Evolutionary conservation across 2,113 vertebrate species (phyloP), one percentile per base, ranked within the genome.

Genomic region (Zosterops lateralis): DNA sequence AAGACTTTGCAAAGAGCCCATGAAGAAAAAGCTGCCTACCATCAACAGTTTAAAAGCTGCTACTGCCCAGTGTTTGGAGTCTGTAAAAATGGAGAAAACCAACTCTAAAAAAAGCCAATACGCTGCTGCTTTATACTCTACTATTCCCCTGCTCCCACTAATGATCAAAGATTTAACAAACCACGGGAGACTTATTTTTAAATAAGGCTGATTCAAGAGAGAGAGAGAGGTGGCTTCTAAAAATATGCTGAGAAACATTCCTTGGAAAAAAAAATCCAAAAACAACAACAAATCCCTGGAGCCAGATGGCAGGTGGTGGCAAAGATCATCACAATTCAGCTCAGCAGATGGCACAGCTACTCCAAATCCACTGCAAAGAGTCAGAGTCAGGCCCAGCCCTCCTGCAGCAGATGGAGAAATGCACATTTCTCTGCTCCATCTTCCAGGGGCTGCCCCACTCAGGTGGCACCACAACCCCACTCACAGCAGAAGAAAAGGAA

Each of bases 311-410:
- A 87, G 89, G 75, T 87, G 51, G 31, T 86, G 77, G 88, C 24
- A 95, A 95, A 76, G 92, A 92, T 90, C 22, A 81, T 44, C 42
- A 38, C 73, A 47, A 42, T 36, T 74, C 81, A 86, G 53, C 87
- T 81, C 75, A 60, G 96, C 96, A 97, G 96, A 96, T 96, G 95
- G 97, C 83, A 83, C 81, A 89, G 94, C 81, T 72, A 80, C 20
- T 90, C 34, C 74, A 93, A 79, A 90, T 75, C 81, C 84, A 65
- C 80, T 6, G 28, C 84, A 82, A 66, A 57, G 84, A 95, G 72
- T 10, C 86, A 90, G 89, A 93, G 91, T 28, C 80, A 87, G 90
- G 20, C 26, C 70, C 40, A 47, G 68, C 89, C 85, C 80, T 70
- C 7, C 86, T 47, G 40, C n/a, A 20, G 20, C 96, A 97, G 96